Conservation (phyloP, 2,797 vertebrate genomes). For the Myoxocephalus aenaeus region DNA sequence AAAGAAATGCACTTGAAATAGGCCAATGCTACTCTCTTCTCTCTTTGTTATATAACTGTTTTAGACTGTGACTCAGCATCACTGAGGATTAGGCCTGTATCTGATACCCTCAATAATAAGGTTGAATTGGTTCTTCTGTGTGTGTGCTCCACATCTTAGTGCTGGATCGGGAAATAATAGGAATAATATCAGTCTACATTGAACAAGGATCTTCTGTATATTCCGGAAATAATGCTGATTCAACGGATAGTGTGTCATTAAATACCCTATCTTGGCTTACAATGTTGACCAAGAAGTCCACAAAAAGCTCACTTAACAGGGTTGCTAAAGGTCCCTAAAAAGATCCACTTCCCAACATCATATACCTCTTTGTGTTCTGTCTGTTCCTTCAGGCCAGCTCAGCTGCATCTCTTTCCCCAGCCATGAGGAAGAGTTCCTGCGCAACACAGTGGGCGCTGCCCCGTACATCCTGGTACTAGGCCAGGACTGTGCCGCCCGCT, state of each 20-base stretch:
- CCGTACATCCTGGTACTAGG: conserved; percentile 94
- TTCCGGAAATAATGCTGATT: not conserved
- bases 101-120: conserved; percentile 43
- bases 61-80: conserved; percentile 77
- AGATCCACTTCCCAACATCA: not conserved
- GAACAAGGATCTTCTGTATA: conserved; percentile 11
- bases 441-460: conserved; percentile 84
- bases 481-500: conserved; percentile 91
- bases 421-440: conserved; percentile 93
- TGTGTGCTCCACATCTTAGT: conserved; percentile 30
- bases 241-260: not conserved
- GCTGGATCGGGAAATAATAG: conserved; percentile 39
- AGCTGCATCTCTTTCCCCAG: conserved; percentile 91
- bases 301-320: not conserved
- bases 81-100: conserved; percentile 64
- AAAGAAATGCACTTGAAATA: conserved; percentile 9
- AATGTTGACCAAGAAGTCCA: not conserved
- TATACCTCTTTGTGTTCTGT: conserved; percentile 1
- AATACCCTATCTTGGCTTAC: not conserved
- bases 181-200: not conserved
- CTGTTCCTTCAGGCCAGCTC: conserved; percentile 82
- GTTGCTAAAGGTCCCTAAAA: not conserved
- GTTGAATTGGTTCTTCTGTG: conserved; percentile 56
- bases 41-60: conserved; percentile 67
- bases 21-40: conserved; percentile 16